These are phyloP conservation scores for Tenualosa thibaudeaui DNA, from an alignment of 2,797 vertebrate genomes.

Conservation along the genomic window DNA sequence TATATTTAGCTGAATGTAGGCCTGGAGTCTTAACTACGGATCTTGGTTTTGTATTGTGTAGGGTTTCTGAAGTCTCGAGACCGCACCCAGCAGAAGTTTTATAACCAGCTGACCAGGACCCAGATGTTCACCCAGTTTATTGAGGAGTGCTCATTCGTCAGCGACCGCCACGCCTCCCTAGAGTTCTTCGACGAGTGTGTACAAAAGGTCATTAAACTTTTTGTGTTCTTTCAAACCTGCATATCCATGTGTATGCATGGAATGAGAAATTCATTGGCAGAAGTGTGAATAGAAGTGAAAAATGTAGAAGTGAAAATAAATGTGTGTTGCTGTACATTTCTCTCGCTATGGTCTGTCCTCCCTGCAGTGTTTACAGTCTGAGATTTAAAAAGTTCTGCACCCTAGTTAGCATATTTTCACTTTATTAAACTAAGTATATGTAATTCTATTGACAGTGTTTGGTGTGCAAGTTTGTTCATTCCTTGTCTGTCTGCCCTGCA, in stretches of 20 bases:
- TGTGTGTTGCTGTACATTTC: not conserved
- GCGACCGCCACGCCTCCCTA: conserved; percentile 84
- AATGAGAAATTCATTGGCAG: not conserved
- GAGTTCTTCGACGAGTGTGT: conserved; percentile 93
- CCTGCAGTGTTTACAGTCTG: not conserved
- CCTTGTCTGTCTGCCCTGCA: not conserved
- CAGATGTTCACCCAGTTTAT: conserved; percentile 98
- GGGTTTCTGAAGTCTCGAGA: conserved; percentile 92
- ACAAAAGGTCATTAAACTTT: conserved; percentile 75
- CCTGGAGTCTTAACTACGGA: not conserved
- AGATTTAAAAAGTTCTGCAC: no score
- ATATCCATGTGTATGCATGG: not conserved
- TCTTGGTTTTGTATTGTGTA: conserved; percentile 47
- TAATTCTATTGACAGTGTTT: no score
- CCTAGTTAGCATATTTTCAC: no score
- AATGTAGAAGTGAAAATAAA: not conserved
- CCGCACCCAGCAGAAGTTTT: conserved; percentile 88
- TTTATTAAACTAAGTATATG: no score
- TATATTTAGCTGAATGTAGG: not conserved
- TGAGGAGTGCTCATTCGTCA: conserved; percentile 94
- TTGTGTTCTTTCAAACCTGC: not conserved
- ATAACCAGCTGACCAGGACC: conserved; percentile 82
- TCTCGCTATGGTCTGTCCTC: not conserved
- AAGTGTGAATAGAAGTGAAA: not conserved
- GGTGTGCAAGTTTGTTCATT: no score